Conservation (phyloP, 2,113 vertebrate genomes). For the Paramormyrops kingsleyae region DNA sequence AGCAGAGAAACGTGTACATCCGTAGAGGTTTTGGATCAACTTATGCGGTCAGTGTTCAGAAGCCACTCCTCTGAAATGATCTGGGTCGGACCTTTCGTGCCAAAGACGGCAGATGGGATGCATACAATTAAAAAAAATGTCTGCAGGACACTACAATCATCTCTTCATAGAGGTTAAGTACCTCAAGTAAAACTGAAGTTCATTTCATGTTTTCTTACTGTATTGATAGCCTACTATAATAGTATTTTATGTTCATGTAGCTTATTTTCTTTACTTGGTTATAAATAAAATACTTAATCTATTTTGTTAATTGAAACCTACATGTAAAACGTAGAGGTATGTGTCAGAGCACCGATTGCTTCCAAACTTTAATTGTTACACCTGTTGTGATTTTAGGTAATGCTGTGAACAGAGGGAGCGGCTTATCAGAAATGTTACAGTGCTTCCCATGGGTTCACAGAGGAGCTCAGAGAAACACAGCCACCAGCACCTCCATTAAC, state of each 20-base stretch:
- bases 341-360: slow-evolving; percentile 30
- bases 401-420: slow-evolving; percentile 29
- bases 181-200: not conserved
- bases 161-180: slow-evolving; percentile 36
- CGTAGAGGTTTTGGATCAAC: slow-evolving; percentile 40
- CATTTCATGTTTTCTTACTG: not conserved
- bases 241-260: not conserved
- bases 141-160: slow-evolving; percentile 48
- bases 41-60: slow-evolving; percentile 54
- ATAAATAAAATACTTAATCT: slow-evolving; percentile 9
- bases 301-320: not conserved
- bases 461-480: slow-evolving; percentile 30
- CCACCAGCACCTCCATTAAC: slow-evolving; percentile 25
- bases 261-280: not conserved
- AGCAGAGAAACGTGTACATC: slow-evolving; percentile 37
- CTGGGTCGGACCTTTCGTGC: slow-evolving; percentile 56
- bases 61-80: slow-evolving; percentile 49
- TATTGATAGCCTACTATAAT: not conserved
- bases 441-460: slow-evolving; percentile 42
- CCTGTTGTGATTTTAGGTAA: slow-evolving; percentile 46
- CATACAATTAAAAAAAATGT: slow-evolving; percentile 53
- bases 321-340: not conserved
- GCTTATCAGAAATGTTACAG: slow-evolving; percentile 41
- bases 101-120: slow-evolving; percentile 32
- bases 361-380: slow-evolving; percentile 38